A percentile compares a stretch with the other conserved stretches of the same genome.
Evolutionary conservation across 2,888 invertebrate genomes (phyloP).

Genomic region (Nomada flava): DNA sequence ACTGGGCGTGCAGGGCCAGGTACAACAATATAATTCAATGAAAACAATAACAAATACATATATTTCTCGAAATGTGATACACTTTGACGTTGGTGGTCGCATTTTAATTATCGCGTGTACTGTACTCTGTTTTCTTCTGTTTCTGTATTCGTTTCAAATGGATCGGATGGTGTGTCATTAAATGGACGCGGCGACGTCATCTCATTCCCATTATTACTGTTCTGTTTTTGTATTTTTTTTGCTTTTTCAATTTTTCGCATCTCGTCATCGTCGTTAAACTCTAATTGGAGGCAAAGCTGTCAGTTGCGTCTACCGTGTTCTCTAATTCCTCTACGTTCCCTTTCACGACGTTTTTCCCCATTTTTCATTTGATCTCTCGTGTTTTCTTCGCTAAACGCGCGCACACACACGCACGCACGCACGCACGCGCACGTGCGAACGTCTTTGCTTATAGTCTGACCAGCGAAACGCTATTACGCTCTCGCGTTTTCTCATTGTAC

Average conservation of each 20-base stretch:
- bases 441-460: not conserved
- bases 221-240: conserved; percentile 16
- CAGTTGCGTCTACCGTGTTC: conserved; percentile 67
- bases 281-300: conserved; percentile 69
- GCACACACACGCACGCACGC: conserved; percentile 29
- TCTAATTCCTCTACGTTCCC: conserved; percentile 58
- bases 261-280: conserved; percentile 51
- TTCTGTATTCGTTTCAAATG: conserved; percentile 65
- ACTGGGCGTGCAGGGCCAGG: conserved; percentile 18
- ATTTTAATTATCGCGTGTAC: conserved; percentile 68
- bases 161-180: conserved; percentile 75
- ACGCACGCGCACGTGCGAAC: not conserved
- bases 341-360: conserved; percentile 37
- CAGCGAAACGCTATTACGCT: conserved; percentile 56
- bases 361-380: not conserved
- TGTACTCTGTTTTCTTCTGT: conserved; percentile 9
- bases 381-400: conserved; percentile 19
- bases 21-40: conserved; percentile 78
- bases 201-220: conserved; percentile 28
- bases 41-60: conserved; percentile 85
- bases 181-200: conserved; percentile 65
- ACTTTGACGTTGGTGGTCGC: conserved; percentile 80
- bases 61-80: conserved; percentile 84
- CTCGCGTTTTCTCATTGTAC: conserved; percentile 51
- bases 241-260: conserved; percentile 22